A percentile compares a stretch with the other conserved stretches of the same genome.
Conservation (phyloP, 2,888 invertebrate genomes). For the Philereme transversata region DNA sequence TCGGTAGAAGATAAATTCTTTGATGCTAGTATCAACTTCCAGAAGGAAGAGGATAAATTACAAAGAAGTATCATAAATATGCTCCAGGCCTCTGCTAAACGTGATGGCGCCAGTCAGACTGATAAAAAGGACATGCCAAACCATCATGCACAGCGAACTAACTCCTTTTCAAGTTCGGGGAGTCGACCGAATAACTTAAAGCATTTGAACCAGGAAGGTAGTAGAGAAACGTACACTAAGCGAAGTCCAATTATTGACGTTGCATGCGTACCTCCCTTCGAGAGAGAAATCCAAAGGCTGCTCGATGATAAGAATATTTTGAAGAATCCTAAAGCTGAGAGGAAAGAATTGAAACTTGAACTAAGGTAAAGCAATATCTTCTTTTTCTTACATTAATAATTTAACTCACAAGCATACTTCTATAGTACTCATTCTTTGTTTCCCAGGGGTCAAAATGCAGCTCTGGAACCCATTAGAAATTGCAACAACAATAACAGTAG, state of each 20-base stretch:
- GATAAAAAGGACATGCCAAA: constrained; percentile 85
- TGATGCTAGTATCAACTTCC: constrained; percentile 64
- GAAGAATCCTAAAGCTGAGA: constrained; percentile 85
- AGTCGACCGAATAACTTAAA: constrained; percentile 80
- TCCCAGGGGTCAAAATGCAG: constrained; percentile 61
- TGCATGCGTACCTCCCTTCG: constrained; percentile 87
- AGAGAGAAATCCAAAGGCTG: constrained; percentile 91
- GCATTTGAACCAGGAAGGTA: constrained; percentile 78
- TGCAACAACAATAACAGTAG: constrained; percentile 85
- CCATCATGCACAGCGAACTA: constrained; percentile 67
- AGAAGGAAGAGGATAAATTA: constrained; percentile 78
- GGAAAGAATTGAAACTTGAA: constrained; percentile 85
- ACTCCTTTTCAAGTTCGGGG: constrained; percentile 81
- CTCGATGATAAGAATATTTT: constrained; percentile 88
- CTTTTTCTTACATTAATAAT: background rate
- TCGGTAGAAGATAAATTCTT: constrained; percentile 72
- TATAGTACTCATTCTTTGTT: background rate
- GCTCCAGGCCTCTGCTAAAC: constrained; percentile 83
- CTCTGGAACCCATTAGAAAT: constrained; percentile 76
- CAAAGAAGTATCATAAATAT: constrained; percentile 79
- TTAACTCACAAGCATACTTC: background rate
- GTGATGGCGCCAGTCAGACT: constrained; percentile 87
- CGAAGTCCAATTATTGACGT: constrained; percentile 75
- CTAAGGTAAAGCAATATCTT: constrained; percentile 55
- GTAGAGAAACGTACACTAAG: constrained; percentile 74